Base-by-base conservation (phyloP, 2,113 vertebrate genomes). In the Polyodon spathula region DNA sequence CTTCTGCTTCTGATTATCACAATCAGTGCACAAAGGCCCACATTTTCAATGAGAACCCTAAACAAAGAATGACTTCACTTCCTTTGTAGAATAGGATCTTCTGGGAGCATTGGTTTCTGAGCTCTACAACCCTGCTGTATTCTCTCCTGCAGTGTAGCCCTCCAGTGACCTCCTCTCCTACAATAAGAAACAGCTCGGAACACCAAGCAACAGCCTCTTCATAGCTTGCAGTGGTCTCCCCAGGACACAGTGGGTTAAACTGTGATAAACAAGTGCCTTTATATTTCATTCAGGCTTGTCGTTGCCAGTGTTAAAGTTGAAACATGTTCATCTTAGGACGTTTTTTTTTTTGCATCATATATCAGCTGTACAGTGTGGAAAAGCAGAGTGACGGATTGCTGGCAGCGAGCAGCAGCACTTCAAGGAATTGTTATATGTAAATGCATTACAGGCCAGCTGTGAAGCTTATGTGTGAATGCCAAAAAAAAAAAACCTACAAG, bases 381-480 rank as follows among this genome's bases (percentile, higher is more conserved):
- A 41, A 38, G 44, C 27, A 39, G 37, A n/a, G 44, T 41, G 55
- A 58, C 4, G 40, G 62, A 63, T 37, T 50, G 56, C 55, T 63
- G 61, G 40, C 61, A 37, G 10, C n/a, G 39, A 3, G 11, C 11
- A 48, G 8, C 8, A 2, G 14, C 9, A 44, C 58, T n/a, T 37
- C 14, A 43, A 16, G 55, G 62, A 58, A 12, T 63, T 15, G 10
- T 52, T 52, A 42, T 41, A 56, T 52, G 55, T 37, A 52, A 41
- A 42, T 42, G 46, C 14, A 40, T 27, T 41, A 48, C 37, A 16
- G 56, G 44, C 54, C 55, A 37, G 62, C 62, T 63, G 62, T 58
- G 37, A 39, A 42, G 17, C 38, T 56, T 37, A 14, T 37, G 14
- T 16, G 37, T 17, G 46, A 4, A 15, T 11, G 37, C 10, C 38